phyloP scores from a whole-genome alignment of 2,888 invertebrate species.

The Poecilus cupreus region DNA sequence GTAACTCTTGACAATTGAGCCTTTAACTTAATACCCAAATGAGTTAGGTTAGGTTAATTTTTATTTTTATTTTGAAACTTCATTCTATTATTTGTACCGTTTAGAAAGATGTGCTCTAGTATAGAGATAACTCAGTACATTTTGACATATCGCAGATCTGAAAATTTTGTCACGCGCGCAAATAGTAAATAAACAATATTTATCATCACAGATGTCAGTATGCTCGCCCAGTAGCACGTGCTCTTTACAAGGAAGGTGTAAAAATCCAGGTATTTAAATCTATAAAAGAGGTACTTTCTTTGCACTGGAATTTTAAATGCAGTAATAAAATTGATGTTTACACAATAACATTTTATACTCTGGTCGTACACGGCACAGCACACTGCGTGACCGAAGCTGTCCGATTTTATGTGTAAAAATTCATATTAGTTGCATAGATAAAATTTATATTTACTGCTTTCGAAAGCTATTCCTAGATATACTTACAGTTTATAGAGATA shows the following conservation, averaged over 20 bases:
- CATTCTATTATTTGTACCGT: no score
- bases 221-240: background rate
- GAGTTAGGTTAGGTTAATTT: no score
- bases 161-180: no score
- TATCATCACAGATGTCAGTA: background rate
- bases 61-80: no score
- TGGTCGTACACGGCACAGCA: no score
- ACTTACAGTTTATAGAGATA: background rate
- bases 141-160: no score
- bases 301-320: conserved; percentile 41
- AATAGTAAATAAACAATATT: background rate
- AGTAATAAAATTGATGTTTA: conserved; percentile 41
- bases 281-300: conserved; percentile 38
- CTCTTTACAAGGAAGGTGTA: background rate
- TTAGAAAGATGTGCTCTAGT: no score
- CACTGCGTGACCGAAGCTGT: conserved; percentile 15
- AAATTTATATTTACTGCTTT: conserved; percentile 49
- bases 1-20: no score
- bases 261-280: background rate
- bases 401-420: conserved; percentile 50
- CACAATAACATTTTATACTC: conserved; percentile 48
- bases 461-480: conserved; percentile 30
- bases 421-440: conserved; percentile 45
- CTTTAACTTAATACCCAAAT: no score
- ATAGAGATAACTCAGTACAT: no score